Evolutionary conservation across 2,797 vertebrate species (phyloP), one percentile per base, ranked within the genome.

Genomic region (Champsocephalus esox): DNA sequence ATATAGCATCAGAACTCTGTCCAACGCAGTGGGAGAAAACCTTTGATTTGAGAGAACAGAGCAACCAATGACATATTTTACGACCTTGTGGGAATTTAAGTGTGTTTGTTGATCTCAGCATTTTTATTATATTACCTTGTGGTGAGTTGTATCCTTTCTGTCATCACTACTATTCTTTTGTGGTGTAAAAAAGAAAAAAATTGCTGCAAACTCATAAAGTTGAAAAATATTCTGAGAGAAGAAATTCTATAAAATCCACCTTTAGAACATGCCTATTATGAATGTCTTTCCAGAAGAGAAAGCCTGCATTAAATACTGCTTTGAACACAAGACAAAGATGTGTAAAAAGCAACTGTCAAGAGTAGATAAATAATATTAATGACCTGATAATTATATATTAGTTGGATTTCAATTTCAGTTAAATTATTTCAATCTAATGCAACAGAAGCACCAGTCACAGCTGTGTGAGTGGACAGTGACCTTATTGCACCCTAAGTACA

Each of bases 11-110:
- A 38, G 9, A 9, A 38, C 34, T 38, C 8, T 6, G n/a, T 59
- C 61, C 61, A 46, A 48, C 19, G 32, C 66, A 3, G 61, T 3
- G 49, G 46, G 66, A 11, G 51, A 34, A 59, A 34, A 49, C 21
- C 50, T 66, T 34, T 45, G 65, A 54, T 75, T 79, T 21, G 17
- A 38, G 13, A 59, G 17, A 61, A 49, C 57, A 70, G 0, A 24
- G 12, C 0, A 0, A 77, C 3, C 13, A 44, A 41, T 38, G 50
- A 3, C 49, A 51, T 14, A 19, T 9, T 52, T 63, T 38, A 50
- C 9, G 12, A 71, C 28, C 46, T 19, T 66, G 13, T 10, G 2
- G 28, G 38, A 41, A 43, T 55, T 66, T 51, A 1, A 44, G 24
- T 45, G 62, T 1, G 9, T 67, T 54, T 38, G 45, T 50, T 50